Evolutionary conservation across 2,888 invertebrate genomes (phyloP).

Genomic region (Eremobia ochroleuca): DNA sequence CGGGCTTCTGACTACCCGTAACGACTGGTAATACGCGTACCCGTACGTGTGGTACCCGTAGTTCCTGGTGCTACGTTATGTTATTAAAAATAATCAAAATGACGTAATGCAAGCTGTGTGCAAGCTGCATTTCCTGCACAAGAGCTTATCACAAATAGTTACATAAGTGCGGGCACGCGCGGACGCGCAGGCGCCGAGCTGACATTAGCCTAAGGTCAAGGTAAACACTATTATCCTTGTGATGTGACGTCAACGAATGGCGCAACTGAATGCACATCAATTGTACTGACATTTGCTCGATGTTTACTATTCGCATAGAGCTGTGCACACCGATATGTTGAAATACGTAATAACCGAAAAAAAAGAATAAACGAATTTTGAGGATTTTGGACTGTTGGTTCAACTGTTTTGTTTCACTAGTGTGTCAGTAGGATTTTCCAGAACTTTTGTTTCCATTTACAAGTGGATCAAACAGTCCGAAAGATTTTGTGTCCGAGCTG

Average conservation of each 20-base stretch:
- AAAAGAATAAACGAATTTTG: neutral
- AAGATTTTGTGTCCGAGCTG: neutral
- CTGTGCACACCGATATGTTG: conserved; percentile 14
- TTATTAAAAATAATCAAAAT: conserved; percentile 13
- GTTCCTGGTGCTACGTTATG: neutral
- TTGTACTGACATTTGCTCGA: conserved; percentile 56
- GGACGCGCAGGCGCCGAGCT: conserved; percentile 76
- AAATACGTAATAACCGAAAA: conserved; percentile 13
- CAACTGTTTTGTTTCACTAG: neutral
- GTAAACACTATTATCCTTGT: conserved; percentile 85
- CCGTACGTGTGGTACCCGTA: no score
- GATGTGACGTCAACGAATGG: conserved; percentile 76
- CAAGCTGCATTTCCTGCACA: conserved; percentile 71
- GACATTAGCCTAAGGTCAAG: conserved; percentile 88
- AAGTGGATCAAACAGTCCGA: neutral
- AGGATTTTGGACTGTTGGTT: neutral
- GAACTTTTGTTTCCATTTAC: neutral
- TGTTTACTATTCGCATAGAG: conserved; percentile 55
- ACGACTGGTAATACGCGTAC: no score
- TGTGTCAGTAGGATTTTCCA: neutral
- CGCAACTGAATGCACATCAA: conserved; percentile 73
- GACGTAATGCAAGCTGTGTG: conserved; percentile 42
- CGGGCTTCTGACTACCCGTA: no score
- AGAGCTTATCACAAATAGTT: conserved; percentile 73
- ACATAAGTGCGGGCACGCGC: conserved; percentile 77